phyloP scores from a whole-genome alignment of 2,113 vertebrate genomes.

The Rousettus leschenaultii region DNA sequence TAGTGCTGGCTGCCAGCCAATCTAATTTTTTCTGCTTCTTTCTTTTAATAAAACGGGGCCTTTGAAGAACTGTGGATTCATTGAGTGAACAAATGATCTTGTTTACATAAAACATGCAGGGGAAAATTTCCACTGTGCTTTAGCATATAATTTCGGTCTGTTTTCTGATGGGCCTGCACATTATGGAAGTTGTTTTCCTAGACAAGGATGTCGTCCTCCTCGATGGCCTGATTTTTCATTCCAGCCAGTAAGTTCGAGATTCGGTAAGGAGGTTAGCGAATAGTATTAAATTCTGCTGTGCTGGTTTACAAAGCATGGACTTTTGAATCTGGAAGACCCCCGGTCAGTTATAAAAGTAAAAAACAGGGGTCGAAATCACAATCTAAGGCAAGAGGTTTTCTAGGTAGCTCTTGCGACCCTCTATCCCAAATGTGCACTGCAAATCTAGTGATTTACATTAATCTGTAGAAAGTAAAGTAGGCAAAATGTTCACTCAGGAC shows the following conservation, averaged over 20 bases:
- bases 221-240: neutral
- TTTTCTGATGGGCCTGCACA: slow-evolving; percentile 47
- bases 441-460: neutral
- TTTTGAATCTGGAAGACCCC: neutral
- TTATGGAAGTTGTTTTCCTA: neutral
- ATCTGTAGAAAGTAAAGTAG: neutral
- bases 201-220: neutral
- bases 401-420: neutral
- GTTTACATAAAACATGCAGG: slow-evolving; percentile 74
- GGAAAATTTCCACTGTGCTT: slow-evolving; percentile 72
- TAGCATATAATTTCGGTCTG: slow-evolving; percentile 64
- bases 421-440: neutral
- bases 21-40: slow-evolving; percentile 77
- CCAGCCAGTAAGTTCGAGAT: neutral
- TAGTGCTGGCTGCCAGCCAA: slow-evolving; percentile 73
- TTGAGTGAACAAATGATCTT: slow-evolving; percentile 79
- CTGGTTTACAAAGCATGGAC: neutral
- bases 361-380: neutral
- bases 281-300: neutral
- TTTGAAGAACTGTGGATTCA: slow-evolving; percentile 78
- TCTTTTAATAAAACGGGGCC: slow-evolving; percentile 75
- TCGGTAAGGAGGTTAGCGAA: too few relatives aligned
- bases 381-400: neutral
- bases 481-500: neutral
- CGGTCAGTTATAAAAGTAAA: neutral